Evolutionary conservation across 2,113 vertebrate genomes (phyloP).

Genomic region (Bostrychus sinensis): DNA sequence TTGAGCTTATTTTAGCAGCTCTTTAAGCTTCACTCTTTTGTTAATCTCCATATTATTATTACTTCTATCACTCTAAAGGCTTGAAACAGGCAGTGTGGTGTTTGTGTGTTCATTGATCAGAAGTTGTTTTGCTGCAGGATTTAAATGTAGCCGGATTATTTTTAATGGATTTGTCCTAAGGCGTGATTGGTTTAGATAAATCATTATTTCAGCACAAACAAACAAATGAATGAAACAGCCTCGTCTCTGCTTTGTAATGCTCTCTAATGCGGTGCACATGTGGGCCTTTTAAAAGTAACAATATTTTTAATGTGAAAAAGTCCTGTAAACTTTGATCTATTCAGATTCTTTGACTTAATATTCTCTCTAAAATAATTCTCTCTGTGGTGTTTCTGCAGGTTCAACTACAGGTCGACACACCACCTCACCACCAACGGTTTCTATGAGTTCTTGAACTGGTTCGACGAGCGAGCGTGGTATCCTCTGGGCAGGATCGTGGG

Average conservation of each 20-base stretch:
- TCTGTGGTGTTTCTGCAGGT: slow-evolving; percentile 78
- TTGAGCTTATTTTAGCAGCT: neutral
- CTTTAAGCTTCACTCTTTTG: neutral
- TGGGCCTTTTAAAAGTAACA: neutral
- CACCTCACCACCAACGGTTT: slow-evolving; percentile 94
- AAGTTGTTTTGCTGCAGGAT: neutral
- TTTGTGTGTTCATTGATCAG: slow-evolving; percentile 4
- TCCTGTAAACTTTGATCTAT: neutral
- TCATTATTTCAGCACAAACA: slow-evolving; percentile 7
- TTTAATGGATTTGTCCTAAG: slow-evolving; percentile 7
- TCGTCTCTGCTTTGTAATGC: too few species aligned
- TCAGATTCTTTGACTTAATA: too few species aligned
- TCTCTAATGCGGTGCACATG: neutral
- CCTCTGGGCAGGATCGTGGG: slow-evolving; percentile 95
- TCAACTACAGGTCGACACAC: slow-evolving; percentile 96
- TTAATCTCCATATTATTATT: neutral
- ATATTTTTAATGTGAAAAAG: neutral
- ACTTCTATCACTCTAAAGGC: neutral
- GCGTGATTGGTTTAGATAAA: neutral
- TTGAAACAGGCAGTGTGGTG: neutral
- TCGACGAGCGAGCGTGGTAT: slow-evolving; percentile 96
- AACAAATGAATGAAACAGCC: neutral
- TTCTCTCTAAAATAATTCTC: neutral
- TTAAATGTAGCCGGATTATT: slow-evolving; percentile 2
- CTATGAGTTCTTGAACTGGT: slow-evolving; percentile 98